phyloP scores from a whole-genome alignment of 2,797 vertebrate genomes.

The Anguilla megastoma region DNA sequence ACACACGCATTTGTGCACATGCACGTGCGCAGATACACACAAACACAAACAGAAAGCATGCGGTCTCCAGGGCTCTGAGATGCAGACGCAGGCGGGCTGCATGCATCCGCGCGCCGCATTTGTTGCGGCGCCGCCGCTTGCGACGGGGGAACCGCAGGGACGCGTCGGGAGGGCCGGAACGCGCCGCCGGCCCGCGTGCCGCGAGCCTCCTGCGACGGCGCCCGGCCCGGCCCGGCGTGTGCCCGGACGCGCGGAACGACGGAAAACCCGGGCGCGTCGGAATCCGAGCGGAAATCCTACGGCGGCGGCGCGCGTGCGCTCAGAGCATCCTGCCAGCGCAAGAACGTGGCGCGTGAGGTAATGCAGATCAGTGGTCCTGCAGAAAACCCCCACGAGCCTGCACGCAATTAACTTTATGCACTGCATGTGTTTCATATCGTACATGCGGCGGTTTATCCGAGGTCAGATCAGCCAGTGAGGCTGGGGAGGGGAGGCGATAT shows the following conservation, averaged over 20 bases:
- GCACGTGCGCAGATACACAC: neutral
- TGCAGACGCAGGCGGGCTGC: neutral
- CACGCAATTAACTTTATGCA: neutral
- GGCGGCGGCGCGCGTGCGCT: neutral
- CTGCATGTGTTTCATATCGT: neutral
- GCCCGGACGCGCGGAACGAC: neutral
- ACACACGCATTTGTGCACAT: neutral
- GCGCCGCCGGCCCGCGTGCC: neutral
- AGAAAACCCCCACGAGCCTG: neutral
- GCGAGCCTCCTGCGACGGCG: neutral
- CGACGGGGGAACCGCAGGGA: neutral
- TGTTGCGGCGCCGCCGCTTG: neutral
- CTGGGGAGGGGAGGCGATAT: neutral
- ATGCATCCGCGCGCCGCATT: neutral
- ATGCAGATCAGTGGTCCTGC: neutral
- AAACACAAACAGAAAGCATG: neutral
- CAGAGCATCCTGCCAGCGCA: neutral
- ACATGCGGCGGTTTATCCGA: neutral
- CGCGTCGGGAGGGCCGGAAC: constrained; percentile 11
- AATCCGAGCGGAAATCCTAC: neutral
- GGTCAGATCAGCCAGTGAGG: neutral
- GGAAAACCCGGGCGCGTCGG: neutral
- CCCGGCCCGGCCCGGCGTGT: neutral
- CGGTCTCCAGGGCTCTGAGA: neutral
- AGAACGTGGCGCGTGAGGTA: constrained; percentile 4